Evolutionary conservation across 2,888 invertebrate genomes (phyloP).

Genomic region (Lamproptera curius): DNA sequence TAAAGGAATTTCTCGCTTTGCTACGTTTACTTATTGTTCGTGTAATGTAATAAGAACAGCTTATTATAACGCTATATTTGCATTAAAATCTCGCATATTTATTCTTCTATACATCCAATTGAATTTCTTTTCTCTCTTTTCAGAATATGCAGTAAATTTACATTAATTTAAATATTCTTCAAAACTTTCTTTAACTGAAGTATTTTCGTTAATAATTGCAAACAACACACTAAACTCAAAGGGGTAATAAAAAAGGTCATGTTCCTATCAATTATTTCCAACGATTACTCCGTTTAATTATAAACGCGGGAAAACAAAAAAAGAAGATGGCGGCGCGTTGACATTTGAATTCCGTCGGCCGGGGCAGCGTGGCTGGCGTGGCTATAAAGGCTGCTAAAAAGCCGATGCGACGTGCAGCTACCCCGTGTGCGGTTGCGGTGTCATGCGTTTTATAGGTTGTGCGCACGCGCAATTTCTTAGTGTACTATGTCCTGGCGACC

Average conservation of each 20-base stretch:
- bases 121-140: too few relatives aligned
- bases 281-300: conserved; percentile 16
- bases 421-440: conserved; percentile 21
- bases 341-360: conserved; percentile 16
- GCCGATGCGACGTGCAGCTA: conserved; percentile 20
- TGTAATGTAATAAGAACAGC: conserved; percentile 1
- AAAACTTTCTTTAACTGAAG: background rate
- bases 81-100: background rate
- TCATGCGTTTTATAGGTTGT: conserved; percentile 39
- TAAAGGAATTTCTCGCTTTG: conserved; percentile 19
- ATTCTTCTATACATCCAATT: too few relatives aligned
- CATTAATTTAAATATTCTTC: too few relatives aligned
- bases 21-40: conserved; percentile 1
- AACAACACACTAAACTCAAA: background rate
- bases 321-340: conserved; percentile 6
- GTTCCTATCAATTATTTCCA: too few relatives aligned
- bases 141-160: too few relatives aligned
- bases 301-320: conserved; percentile 8
- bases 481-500: conserved; percentile 52
- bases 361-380: background rate
- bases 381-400: conserved; percentile 21
- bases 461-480: conserved; percentile 53
- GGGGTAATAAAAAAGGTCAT: too few relatives aligned
- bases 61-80: background rate
- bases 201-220: background rate